Base-by-base conservation (phyloP, 1,140 invertebrate genomes). In the Lepidurus apus region DNA sequence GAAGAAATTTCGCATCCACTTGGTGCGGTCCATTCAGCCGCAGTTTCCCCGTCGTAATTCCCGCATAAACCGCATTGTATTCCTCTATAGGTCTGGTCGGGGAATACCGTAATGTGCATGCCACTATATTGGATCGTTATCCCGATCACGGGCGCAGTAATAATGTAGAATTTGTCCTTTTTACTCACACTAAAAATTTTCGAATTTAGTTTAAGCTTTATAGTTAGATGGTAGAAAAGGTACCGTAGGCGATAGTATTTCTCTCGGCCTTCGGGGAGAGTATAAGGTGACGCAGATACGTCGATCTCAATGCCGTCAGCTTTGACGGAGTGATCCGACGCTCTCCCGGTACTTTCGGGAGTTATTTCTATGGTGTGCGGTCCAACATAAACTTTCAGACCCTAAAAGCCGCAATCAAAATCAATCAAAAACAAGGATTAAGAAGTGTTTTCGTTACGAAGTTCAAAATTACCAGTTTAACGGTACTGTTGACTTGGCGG, bases 351-450 rank as follows among this genome's bases (percentile, higher is more conserved):
- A 42, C 75, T 74, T 21, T 79, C 78, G 3, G 78, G 78, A 11
- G 53, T 75, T 8, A 79, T 79, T 75, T 79, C 77, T 13, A 82
- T 78, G 1, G 43, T 76, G 21, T 81, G 74, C 11, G 80, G 78
- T 7, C 81, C 81, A 11, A 82, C 45, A n/a, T 80, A 74, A 45
- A 81, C 75, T 47, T 43, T 78, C 11, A 81, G 47, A 0, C 43
- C 81, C 81, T 65, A 21, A 13, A 17, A 65, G 2, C 21, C 17
- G 13, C 21, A 34, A 3, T 65, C 53, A 65, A 65, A 21, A 21
- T 65, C 53, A 65, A 13, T 13, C 21, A 8, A 65, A 65, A 9
- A 34, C 2, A 34, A 34, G 34, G 34, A 34, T 34, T 34, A 4
- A 4, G 34, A 3, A 4, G 34, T 34, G 34, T 34, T 34, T 34